Evolutionary conservation across 2,888 invertebrate genomes (phyloP), one percentile per base, ranked within the genome.

Genomic region (Ischnus inquisitorius): DNA sequence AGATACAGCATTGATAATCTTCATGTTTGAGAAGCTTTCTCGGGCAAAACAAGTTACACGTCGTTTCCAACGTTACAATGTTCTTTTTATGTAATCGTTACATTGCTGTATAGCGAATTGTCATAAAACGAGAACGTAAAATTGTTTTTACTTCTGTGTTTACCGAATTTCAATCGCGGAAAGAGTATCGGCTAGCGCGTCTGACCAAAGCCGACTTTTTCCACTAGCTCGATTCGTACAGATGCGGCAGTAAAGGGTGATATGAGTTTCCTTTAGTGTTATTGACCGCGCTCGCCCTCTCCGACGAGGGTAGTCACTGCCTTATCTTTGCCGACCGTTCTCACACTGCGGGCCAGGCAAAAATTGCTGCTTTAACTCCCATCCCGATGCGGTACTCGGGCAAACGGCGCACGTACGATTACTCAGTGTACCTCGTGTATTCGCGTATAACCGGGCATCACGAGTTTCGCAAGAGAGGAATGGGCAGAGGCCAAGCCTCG

Each of bases 371-470:
- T 76, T 68, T 69, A 80, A 71, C 68, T 83, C 74, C 67, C 71
- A 12, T 65, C 54, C 60, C 54, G 48, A 83, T 67, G 79, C 54
- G 22, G 60, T 41, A 71, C 51, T 69, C 75, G 83, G 28, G 57
- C 69, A 75, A 79, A 78, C 74, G 78, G 64, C 67, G 39, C 78
- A 64, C 74, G 74, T 82, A 75, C 82, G 78, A 79, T 79, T 82
- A 68, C 76, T 77, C 75, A 41, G 71, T 68, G 48, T 79, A 41
- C 54, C 60, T 57, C 34, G 10, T 34, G 51, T 62, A 65, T 67
- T n/a, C 57, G 65, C 51, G 16, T 57, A 41, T 67, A 69, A 12
- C 54, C 28, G 14, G 39, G 28, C 34, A 25, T 25, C 54, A 16
- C 19, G 19, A 16, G 10, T 74, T 67, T 43, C 57, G 57, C 65